phyloP scores from a whole-genome alignment of 2,888 invertebrate species.

The Synergus laeviventris region DNA sequence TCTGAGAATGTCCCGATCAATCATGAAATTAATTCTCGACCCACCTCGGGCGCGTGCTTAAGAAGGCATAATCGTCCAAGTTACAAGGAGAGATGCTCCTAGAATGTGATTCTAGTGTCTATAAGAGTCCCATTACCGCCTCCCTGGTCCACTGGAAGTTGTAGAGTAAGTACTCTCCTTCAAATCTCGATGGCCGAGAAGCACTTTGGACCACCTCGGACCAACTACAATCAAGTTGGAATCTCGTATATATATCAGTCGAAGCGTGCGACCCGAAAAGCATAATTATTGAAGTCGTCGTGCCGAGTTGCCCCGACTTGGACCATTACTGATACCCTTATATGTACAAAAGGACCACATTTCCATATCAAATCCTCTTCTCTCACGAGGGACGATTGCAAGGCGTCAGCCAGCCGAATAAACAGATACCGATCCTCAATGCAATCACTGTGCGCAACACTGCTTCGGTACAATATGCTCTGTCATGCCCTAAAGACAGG shows the following conservation, averaged over 20 bases:
- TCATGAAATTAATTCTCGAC: not conserved
- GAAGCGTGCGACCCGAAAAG: slow-evolving; percentile 47
- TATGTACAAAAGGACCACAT: slow-evolving; percentile 51
- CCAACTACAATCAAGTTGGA: slow-evolving; percentile 49
- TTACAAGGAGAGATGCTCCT: not conserved
- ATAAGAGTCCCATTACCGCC: slow-evolving; percentile 50
- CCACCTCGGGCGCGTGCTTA: not conserved
- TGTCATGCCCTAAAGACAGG: slow-evolving; percentile 7
- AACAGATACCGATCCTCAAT: slow-evolving; percentile 33
- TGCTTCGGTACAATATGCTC: slow-evolving; percentile 24
- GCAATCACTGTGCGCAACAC: slow-evolving; percentile 14
- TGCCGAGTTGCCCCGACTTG: slow-evolving; percentile 41
- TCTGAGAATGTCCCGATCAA: slow-evolving; percentile 9
- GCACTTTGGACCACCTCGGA: slow-evolving; percentile 39
- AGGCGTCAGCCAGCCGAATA: slow-evolving; percentile 14
- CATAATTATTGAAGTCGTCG: slow-evolving; percentile 56
- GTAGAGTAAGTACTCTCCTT: slow-evolving; percentile 27
- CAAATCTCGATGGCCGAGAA: slow-evolving; percentile 48
- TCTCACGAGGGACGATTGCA: slow-evolving; percentile 42
- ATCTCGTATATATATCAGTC: slow-evolving; percentile 50
- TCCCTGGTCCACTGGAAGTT: slow-evolving; percentile 17
- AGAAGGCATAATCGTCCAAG: slow-evolving; percentile 8
- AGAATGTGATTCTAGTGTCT: not conserved
- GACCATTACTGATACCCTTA: slow-evolving; percentile 56
- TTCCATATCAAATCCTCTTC: slow-evolving; percentile 51